Evolutionary conservation across 2,113 vertebrate genomes (phyloP).

Genomic region (Callorhinus ursinus): DNA sequence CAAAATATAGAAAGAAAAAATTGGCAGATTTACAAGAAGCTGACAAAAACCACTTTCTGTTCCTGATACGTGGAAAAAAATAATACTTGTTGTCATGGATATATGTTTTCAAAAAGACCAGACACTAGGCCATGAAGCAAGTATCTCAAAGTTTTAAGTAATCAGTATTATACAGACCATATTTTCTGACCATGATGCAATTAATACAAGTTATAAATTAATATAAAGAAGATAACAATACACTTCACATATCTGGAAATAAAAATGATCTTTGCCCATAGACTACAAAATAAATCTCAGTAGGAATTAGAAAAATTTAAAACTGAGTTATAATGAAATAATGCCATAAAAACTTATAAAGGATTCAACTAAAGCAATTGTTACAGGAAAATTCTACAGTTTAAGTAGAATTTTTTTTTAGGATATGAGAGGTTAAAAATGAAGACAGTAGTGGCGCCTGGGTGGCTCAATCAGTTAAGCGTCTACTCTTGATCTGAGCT

Average conservation of each 20-base stretch:
- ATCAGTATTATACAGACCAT: neutral
- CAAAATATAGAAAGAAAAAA: neutral
- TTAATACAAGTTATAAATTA: neutral
- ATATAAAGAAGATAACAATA: neutral
- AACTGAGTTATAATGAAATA: constrained; percentile 12
- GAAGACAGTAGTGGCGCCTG: neutral
- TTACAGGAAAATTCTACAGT: constrained; percentile 17
- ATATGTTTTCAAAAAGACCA: neutral
- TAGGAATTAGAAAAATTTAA: neutral
- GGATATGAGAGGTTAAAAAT: neutral
- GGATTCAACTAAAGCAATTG: neutral
- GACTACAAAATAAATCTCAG: neutral
- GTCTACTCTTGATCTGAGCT: neutral
- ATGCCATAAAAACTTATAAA: neutral
- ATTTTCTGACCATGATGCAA: neutral
- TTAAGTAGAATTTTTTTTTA: neutral
- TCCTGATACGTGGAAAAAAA: neutral
- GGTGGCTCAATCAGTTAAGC: neutral
- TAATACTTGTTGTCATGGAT: neutral
- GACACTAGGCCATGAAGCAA: neutral
- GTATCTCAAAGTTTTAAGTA: neutral
- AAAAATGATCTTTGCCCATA: neutral
- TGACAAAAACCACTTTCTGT: constrained; percentile 15
- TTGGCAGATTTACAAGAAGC: neutral
- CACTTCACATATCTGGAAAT: neutral